Evolutionary conservation across 2,113 vertebrate genomes (phyloP), one percentile per base, ranked within the genome.

Genomic region (Elephas maximus): DNA sequence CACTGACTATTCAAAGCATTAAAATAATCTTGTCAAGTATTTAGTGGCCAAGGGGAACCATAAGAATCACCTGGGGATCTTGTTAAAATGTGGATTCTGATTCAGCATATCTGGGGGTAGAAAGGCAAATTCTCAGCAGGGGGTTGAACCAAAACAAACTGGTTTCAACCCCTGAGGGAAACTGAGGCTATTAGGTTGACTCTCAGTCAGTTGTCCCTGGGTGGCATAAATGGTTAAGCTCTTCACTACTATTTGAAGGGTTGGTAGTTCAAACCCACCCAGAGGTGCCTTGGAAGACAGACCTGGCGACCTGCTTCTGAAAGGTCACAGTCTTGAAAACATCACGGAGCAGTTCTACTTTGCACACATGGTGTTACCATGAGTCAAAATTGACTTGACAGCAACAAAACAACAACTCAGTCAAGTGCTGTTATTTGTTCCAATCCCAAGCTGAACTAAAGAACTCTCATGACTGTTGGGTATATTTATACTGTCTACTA

Each of bases 401-500:
- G 53, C 60, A 62, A 62, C 8, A 73, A 73, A n/a, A 15, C 5
- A 2, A 73, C 5, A n/a, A 69, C 41, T 90, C 73, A 57, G 57
- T 65, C 41, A 33, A 41, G 10, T 8, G 60, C 37, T 60, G 1
- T n/a, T 44, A 30, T 2, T 30, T 9, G n/a, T 12, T 21, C 24
- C 41, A 17, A 41, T 12, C 30, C 30, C 18, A n/a, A 0, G 20
- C 6, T n/a, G 67, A 77, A 23, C 37, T 65, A 4, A 51, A 57
- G 78, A 94, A 5, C 2, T 41, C 69, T 62, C 44, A 33, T 24
- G 44, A 57, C 60, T 10, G 30, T 8, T 8, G 30, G 12, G 60
- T 23, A 2, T 24, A 21, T 21, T 53, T 6, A 20, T 37, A 4
- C 6, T 20, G 10, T 26, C 9, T 33, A 2, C 9, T 33, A 2